Conservation (phyloP, 2,797 vertebrate species). For the Eulemur albifrons region DNA sequence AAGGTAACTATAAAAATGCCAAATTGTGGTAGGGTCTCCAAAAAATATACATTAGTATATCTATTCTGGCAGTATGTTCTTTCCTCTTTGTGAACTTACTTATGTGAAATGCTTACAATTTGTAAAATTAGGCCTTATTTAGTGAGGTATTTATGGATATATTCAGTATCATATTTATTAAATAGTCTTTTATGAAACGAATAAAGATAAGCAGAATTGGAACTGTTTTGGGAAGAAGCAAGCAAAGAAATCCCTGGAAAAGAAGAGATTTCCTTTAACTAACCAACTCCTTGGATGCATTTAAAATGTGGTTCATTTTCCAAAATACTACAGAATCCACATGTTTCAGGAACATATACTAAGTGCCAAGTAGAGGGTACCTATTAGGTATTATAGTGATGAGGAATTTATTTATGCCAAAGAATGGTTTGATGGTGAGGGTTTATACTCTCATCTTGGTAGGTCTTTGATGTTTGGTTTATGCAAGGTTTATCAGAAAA, state of each 20-base stretch:
- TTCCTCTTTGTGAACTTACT: neutral
- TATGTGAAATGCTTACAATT: neutral
- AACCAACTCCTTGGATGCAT: neutral
- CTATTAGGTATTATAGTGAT: neutral
- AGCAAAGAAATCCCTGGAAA: neutral
- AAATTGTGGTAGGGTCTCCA: neutral
- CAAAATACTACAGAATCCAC: neutral
- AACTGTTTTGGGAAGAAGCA: slow-evolving; percentile 3
- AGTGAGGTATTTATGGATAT: neutral
- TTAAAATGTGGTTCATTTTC: slow-evolving; percentile 9
- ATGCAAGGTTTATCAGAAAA: neutral
- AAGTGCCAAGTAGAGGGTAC: neutral
- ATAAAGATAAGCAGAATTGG: neutral
- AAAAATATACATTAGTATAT: neutral
- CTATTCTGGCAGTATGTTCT: neutral
- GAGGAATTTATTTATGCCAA: neutral
- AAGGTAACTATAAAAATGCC: neutral
- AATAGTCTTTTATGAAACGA: slow-evolving; percentile 17
- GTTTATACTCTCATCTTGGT: neutral
- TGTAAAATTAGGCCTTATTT: slow-evolving; percentile 17
- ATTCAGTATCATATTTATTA: neutral
- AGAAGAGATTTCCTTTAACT: neutral
- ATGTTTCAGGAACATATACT: neutral
- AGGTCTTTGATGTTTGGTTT: neutral
- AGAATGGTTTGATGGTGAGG: neutral